These are phyloP conservation scores for Alviniconcha marisindica DNA, from an alignment of 1,140 invertebrate genomes.

Conservation along the genomic window DNA sequence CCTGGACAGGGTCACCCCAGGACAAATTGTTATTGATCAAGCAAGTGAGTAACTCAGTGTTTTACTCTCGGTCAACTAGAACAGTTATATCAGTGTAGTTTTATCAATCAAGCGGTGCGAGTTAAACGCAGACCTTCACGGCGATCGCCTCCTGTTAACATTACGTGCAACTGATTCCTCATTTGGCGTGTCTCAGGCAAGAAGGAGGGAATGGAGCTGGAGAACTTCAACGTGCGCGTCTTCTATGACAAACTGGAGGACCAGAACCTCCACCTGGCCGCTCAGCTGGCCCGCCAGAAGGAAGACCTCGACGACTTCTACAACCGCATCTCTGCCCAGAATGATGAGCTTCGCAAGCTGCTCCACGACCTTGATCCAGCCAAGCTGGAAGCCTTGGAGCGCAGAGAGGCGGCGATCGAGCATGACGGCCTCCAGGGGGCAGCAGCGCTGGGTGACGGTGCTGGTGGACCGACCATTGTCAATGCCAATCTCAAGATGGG, in stretches of 20 bases:
- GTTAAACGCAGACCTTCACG: too few relatives aligned
- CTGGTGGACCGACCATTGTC: conserved; percentile 52
- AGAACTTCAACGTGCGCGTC: conserved; percentile 73
- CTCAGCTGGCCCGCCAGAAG: conserved; percentile 70
- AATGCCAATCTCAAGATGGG: conserved; percentile 57
- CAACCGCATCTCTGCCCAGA: conserved; percentile 67
- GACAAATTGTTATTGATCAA: too few relatives aligned
- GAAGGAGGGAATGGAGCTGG: conserved; percentile 60
- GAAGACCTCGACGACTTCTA: conserved; percentile 72
- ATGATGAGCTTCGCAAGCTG: conserved; percentile 68
- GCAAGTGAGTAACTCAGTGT: too few relatives aligned
- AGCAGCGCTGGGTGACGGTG: conserved; percentile 29
- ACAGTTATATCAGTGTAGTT: too few relatives aligned
- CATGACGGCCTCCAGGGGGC: conserved; percentile 56
- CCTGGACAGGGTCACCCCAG: too few relatives aligned
- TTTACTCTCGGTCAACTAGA: too few relatives aligned
- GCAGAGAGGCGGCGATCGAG: conserved; percentile 41
- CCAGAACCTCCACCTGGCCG: conserved; percentile 73
- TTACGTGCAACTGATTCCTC: not conserved
- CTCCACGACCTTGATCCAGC: conserved; percentile 67
- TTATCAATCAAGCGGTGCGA: too few relatives aligned
- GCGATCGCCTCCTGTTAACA: too few relatives aligned
- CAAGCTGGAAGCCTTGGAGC: conserved; percentile 66
- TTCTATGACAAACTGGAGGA: conserved; percentile 75
- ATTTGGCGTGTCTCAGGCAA: conserved; percentile 39